phyloP scores from a whole-genome alignment of 2,888 invertebrate species.

The Balanococcus diminutus region DNA sequence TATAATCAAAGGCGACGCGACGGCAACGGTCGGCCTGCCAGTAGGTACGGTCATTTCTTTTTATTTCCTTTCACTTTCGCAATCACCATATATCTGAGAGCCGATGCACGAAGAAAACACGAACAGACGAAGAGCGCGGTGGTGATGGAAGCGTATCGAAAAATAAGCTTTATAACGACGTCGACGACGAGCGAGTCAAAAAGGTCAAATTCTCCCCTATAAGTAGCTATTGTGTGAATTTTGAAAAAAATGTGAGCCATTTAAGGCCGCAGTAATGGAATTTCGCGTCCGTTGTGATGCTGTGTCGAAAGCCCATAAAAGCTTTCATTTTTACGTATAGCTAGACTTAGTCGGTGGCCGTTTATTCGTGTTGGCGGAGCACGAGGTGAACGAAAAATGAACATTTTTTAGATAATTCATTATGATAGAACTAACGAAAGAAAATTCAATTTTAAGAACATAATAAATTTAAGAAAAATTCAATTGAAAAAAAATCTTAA shows the following conservation, averaged over 20 bases:
- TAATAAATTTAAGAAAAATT: no score
- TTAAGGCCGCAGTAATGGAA: constrained; percentile 24
- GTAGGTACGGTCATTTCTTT: not conserved
- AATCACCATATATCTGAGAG: not conserved
- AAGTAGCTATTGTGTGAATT: constrained; percentile 41
- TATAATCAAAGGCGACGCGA: not conserved
- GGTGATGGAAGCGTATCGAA: not conserved
- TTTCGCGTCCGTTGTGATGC: not conserved
- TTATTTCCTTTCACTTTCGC: constrained; percentile 2
- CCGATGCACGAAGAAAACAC: not conserved
- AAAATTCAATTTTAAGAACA: no score
- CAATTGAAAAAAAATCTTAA: no score
- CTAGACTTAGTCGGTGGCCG: not conserved
- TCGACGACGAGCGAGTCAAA: not conserved
- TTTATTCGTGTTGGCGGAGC: not conserved
- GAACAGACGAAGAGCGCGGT: not conserved
- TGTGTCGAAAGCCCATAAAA: not conserved
- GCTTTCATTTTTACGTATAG: not conserved
- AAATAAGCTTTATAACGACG: constrained; percentile 25
- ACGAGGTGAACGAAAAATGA: no score
- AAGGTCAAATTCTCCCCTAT: constrained; percentile 29
- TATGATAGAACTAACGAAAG: no score
- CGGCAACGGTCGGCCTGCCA: not conserved
- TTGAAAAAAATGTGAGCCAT: constrained; percentile 1
- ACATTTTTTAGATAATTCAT: no score